Evolutionary conservation across 1,140 invertebrate genomes (phyloP).

Genomic region (Mya arenaria): DNA sequence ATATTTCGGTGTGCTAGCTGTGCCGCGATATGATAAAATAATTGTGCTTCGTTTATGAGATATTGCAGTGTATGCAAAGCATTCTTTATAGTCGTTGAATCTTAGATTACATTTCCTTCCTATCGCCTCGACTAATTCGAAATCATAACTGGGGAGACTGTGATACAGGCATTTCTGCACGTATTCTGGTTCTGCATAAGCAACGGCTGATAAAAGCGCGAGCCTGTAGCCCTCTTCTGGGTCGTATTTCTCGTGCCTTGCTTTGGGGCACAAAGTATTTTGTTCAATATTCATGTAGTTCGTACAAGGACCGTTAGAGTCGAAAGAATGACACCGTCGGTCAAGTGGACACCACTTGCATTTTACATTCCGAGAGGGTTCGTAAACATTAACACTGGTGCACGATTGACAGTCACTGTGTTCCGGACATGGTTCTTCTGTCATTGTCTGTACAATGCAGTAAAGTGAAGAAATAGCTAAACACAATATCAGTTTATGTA

Average conservation of each 20-base stretch:
- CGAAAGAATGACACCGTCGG: background rate
- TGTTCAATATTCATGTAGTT: background rate
- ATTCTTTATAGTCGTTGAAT: background rate
- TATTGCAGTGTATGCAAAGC: background rate
- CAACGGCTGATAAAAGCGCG: background rate
- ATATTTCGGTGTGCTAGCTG: background rate
- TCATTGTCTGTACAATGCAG: background rate
- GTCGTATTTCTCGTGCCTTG: background rate
- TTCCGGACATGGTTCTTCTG: background rate
- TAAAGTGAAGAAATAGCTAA: too few relatives aligned
- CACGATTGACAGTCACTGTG: background rate
- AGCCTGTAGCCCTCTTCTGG: background rate
- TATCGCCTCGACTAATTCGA: background rate
- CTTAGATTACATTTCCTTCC: background rate
- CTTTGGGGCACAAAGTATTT: background rate
- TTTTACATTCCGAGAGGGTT: background rate
- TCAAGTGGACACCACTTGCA: background rate
- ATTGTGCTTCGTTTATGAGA: background rate
- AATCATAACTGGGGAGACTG: background rate
- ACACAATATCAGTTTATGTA: too few relatives aligned
- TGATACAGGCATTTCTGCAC: background rate
- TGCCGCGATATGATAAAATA: background rate
- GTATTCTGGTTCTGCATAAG: background rate
- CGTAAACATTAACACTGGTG: background rate
- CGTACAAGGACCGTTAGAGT: background rate